Base-by-base conservation (phyloP, 1,140 invertebrate species). In the Drosophila biarmipes region DNA sequence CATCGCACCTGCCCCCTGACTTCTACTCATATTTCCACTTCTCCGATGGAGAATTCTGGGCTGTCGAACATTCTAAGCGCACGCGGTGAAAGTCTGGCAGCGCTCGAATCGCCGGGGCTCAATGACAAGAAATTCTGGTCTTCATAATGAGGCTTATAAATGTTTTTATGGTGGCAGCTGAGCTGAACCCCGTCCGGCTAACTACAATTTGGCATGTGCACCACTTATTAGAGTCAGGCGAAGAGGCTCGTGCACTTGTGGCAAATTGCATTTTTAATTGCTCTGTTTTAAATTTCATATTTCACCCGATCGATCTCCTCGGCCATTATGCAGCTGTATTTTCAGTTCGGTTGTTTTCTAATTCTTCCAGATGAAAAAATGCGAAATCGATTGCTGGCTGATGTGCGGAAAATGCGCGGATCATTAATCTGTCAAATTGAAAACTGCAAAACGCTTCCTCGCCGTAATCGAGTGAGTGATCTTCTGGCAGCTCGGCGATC, bases 141-240 rank as follows among this genome's bases (percentile, higher is more conserved):
- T 87, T 87, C 85, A 87, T 87, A 87, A 87, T 87, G 84, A 87
- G 84, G 67, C 84, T 87, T 87, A 87, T 87, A 87, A 87, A 87
- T 87, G 84, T 77, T 87, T 82, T 87, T 89, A 84, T 89, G 84
- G 84, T 52, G 54, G 78, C 69, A 61, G 82, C 75, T 82, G 61
- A 81, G 74, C 29, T 31, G 15, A 42, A 52, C 54, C 46, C 24
- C 46, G n/a, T 15, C 24, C 43, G 14, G 6, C 56, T 57, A 61
- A 66, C 61, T 72, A 86, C 74, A 81, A 78, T 86, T 86, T 87
- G 82, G 82, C 84, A 86, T 86, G 82, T 86, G 78, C 79, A 86
- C 82, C 82, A 86, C 87, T 87, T 87, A 87, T 87, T 82, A 81
- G 69, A 86, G 78, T 63, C 71, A 80, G 67, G 78, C 57, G 35